Percentiles rank a stretch among this genome's conserved stretches.
phyloP scores from a whole-genome alignment of 2,797 vertebrate genomes.

The Hirundo rustica region DNA sequence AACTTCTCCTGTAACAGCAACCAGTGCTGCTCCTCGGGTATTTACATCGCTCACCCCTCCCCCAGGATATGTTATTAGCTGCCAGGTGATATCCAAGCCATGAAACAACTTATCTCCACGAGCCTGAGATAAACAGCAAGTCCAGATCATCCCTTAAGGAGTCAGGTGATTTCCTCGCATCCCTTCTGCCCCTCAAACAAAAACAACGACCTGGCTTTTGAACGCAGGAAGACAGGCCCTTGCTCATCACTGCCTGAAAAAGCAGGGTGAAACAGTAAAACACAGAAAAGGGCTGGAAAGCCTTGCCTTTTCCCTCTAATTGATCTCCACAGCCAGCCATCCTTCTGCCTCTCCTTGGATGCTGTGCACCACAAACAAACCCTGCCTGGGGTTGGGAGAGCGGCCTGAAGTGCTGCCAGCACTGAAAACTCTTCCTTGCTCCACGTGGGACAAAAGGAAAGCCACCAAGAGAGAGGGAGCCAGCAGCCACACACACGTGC shows the following conservation, averaged over 20 bases:
- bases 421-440: background rate
- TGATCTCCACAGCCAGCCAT: background rate
- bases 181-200: background rate
- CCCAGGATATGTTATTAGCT: background rate
- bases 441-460: background rate
- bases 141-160: background rate
- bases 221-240: background rate
- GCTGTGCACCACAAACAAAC: background rate
- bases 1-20: background rate
- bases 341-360: background rate
- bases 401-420: background rate
- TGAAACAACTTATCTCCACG: background rate
- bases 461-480: background rate
- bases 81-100: background rate
- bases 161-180: background rate
- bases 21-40: fast-evolving
- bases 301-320: background rate
- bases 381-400: background rate
- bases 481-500: background rate
- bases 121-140: background rate
- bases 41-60: fast-evolving
- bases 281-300: background rate
- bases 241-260: background rate
- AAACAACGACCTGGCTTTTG: background rate
- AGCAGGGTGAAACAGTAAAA: background rate